These are phyloP conservation scores for Aeoliscus strigatus DNA, from an alignment of 2,797 vertebrate species.

Conservation along the genomic window DNA sequence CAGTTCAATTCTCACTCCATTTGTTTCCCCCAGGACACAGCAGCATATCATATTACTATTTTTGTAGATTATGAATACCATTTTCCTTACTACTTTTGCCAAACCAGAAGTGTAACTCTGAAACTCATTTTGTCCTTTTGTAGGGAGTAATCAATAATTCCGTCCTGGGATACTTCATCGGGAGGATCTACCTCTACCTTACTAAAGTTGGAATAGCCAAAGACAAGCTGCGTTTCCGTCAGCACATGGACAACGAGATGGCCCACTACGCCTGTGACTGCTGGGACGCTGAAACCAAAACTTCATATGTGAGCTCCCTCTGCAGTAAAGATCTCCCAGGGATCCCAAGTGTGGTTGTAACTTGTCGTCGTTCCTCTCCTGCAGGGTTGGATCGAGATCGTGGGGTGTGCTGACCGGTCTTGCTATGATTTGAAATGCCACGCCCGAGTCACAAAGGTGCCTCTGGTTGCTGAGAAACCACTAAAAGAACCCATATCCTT, in stretches of 20 bases:
- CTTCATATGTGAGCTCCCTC: constrained; percentile 86
- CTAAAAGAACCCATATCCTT: constrained; percentile 99
- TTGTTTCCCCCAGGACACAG: too few species aligned
- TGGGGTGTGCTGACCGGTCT: constrained; percentile 95
- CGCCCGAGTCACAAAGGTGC: constrained; percentile 91
- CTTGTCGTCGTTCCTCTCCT: not conserved
- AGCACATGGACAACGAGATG: constrained; percentile 99
- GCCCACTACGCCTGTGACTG: constrained; percentile 99
- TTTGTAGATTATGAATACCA: too few species aligned
- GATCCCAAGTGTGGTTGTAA: too few species aligned
- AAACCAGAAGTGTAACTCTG: not conserved
- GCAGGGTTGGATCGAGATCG: constrained; percentile 98
- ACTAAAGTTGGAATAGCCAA: constrained; percentile 90
- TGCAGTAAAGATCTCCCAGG: too few species aligned
- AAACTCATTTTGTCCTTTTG: constrained; percentile 11
- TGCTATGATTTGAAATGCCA: constrained; percentile 94
- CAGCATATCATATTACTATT: too few species aligned
- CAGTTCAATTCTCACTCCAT: too few species aligned
- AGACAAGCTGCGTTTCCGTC: constrained; percentile 94
- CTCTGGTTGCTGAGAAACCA: constrained; percentile 91
- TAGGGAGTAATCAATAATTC: constrained; percentile 98
- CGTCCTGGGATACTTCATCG: constrained; percentile 97
- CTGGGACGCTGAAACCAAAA: constrained; percentile 98
- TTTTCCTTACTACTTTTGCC: too few species aligned
- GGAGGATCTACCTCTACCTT: constrained; percentile 98